These are phyloP conservation scores for Venusia cambrica DNA, from an alignment of 2,888 invertebrate species.

Conservation along the genomic window DNA sequence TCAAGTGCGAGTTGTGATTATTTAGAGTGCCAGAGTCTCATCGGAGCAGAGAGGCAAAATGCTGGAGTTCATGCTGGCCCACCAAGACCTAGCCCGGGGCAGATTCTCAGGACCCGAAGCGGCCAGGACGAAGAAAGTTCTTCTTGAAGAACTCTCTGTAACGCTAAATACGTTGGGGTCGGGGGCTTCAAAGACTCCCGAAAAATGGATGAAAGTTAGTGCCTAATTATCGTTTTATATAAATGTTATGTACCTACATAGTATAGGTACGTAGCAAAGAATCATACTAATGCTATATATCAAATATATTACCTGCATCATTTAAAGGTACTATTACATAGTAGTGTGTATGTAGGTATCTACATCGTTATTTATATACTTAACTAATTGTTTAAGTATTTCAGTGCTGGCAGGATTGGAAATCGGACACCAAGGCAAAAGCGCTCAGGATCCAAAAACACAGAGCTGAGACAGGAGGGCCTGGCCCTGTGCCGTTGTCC, in stretches of 20 bases:
- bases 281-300: no score
- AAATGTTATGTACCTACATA: no score
- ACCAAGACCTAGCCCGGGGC: background rate
- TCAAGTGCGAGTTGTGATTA: background rate
- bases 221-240: no score
- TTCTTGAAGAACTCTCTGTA: background rate
- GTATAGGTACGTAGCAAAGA: no score
- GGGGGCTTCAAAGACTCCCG: background rate
- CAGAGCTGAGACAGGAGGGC: background rate
- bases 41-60: background rate
- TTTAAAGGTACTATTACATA: no score
- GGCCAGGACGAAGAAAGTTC: background rate
- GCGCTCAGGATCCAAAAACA: background rate
- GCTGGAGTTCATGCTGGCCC: background rate
- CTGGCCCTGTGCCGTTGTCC: background rate
- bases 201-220: background rate
- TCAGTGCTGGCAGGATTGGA: conserved; percentile 1
- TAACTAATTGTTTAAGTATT: no score
- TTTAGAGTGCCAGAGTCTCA: background rate
- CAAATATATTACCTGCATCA: no score
- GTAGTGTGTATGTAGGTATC: no score
- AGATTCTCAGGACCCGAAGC: conserved; percentile 1
- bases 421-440: background rate
- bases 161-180: background rate
- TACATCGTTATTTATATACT: no score